Base-by-base conservation (phyloP, 2,888 invertebrate species). In the Scaptomyza cyrtandrae region DNA sequence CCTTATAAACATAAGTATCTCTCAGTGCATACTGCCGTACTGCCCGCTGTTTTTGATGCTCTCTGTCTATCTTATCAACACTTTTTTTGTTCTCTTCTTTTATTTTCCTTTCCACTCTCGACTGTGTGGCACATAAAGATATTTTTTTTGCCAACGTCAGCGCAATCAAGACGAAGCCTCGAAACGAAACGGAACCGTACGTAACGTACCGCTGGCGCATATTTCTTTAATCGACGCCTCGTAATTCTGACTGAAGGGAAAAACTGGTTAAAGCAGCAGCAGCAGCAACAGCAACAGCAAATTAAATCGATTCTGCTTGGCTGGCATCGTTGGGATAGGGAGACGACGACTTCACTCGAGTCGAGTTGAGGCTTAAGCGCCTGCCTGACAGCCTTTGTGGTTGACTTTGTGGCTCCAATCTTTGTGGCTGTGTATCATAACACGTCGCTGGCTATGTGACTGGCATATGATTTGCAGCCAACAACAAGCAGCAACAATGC, bases 291-390 rank as follows among this genome's bases (percentile, higher is more conserved):
- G 75, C 65, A 64, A 10, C 16, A 77, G 86, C 88, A 89, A 88
- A 90, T 88, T 88, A 88, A 90, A 90, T 90, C 89, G 88, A 89
- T 89, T 89, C 86, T 60, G 71, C 57, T 68, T 45, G 53, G 16
- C 4, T 56, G 54, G n/a, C n/a, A 41, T 35, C 24, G 4, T 9
- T 46, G 45, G 11, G 33, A 19, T 33, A 33, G 33, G 49, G 13
- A 33, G 19, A 49, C 6, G 37, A 19, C 6, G 37, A n/a, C 16
- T 49, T 29, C 9, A 16, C 27, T 46, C 14, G 24, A 24, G 11
- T 27, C 7, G 14, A 39, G 3, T 7, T 9, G 14, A 39, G 39
- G 39, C 31, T 46, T 59, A 52, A 65, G 61, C 64, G 67, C 63
- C 74, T 83, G 80, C 53, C 67, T 65, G 63, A 73, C 69, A 75